phyloP scores from a whole-genome alignment of 2,797 vertebrate species.

The Eidolon dupreanum region DNA sequence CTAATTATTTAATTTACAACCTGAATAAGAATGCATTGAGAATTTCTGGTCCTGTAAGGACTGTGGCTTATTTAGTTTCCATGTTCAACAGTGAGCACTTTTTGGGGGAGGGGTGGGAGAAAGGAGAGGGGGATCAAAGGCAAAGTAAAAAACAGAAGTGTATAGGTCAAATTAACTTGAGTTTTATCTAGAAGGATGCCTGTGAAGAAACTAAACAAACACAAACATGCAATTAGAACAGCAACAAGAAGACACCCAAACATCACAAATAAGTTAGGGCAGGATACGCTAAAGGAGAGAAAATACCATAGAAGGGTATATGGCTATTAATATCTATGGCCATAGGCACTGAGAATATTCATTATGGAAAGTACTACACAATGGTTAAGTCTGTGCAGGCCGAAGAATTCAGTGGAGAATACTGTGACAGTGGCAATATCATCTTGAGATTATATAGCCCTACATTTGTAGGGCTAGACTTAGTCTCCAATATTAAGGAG shows the following conservation, averaged over 20 bases:
- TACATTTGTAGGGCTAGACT: background rate
- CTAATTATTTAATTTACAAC: background rate
- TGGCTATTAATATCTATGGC: background rate
- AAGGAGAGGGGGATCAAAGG: background rate
- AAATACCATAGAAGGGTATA: background rate
- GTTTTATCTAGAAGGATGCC: background rate
- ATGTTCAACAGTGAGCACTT: background rate
- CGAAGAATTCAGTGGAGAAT: background rate
- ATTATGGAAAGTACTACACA: background rate
- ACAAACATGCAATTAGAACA: background rate
- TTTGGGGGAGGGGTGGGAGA: background rate
- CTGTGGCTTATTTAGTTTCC: background rate
- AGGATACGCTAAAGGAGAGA: background rate
- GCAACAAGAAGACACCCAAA: background rate
- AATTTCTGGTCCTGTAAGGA: background rate
- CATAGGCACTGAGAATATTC: background rate
- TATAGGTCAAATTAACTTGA: background rate
- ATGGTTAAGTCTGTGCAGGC: background rate
- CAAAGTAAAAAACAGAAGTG: background rate
- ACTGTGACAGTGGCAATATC: rapidly evolving
- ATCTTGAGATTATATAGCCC: background rate
- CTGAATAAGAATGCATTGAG: background rate
- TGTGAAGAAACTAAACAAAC: background rate
- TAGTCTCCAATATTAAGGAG: background rate
- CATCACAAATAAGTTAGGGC: background rate